Evolutionary conservation across 2,888 invertebrate genomes (phyloP), one percentile per base, ranked within the genome.

Genomic region (Metellina segmentata): DNA sequence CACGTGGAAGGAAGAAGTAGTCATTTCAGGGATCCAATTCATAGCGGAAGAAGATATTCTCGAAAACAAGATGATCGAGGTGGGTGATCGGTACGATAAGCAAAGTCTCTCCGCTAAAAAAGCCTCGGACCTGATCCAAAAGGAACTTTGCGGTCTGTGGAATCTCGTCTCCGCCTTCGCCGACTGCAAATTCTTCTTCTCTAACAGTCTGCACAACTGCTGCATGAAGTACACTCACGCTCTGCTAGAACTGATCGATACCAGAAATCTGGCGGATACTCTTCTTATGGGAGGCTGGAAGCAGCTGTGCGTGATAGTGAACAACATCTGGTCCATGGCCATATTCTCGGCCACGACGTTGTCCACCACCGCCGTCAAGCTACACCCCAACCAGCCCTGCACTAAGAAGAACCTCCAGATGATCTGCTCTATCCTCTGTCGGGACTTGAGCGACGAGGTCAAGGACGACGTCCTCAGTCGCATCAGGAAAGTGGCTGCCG

Each of bases 241-340:
- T 11, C 16, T 79, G 2, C 7, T 91, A 8, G 91, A 72, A 52
- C 72, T 79, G n/a, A 86, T 91, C 13, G 61, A 75, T 1, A 49
- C n/a, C 0, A 70, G 61, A 7, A 51, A 83, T 7, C 48, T 91
- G 11, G 8, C 52, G 0, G n/a, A 61, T 11, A 61, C 52, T 7
- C 81, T 85, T 52, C 48, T 74, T 8, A 19, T 20, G 0, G 49
- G 13, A 9, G 87, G 83, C 7, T 74, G n/a, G 72, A 91, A 69
- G 72, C 72, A 72, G 19, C 13, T 91, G 8, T 83, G 83, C 69
- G 83, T 78, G 9, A 74, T 91, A 5, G 83, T 87, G 0, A 91
- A 91, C 19, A 83, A 83, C 20, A 51, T 91, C 11, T 91, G 91
- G 91, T 78, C 91, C 19, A 52, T 91, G 49, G 51, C 87, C 49